A percentile compares a stretch with the other conserved stretches of the same genome.
phyloP scores from a whole-genome alignment of 2,797 vertebrate species.

The Anisognathus igniventris region DNA sequence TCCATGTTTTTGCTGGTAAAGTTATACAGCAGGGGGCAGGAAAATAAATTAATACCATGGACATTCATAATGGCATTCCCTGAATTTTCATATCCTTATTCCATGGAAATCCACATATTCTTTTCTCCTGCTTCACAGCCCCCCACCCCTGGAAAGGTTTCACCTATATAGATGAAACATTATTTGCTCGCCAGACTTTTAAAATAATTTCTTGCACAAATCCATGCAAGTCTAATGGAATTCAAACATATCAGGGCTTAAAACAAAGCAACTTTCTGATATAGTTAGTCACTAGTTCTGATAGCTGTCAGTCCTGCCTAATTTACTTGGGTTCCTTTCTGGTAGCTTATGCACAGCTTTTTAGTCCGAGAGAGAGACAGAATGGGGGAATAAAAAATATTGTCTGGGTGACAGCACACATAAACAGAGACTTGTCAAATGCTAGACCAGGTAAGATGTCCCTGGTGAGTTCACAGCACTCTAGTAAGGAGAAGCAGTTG shows the following conservation, averaged over 20 bases:
- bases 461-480: slow-evolving; percentile 20
- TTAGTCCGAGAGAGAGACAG: neutral
- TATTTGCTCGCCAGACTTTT: neutral
- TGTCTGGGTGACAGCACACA: neutral
- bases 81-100: neutral
- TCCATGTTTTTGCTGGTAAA: neutral
- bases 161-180: neutral
- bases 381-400: neutral
- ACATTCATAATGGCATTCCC: neutral
- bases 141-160: neutral
- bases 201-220: neutral
- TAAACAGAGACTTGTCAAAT: slow-evolving; percentile 60
- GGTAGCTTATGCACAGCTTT: slow-evolving; percentile 17
- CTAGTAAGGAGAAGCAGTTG: neutral
- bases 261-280: neutral
- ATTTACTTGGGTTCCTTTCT: slow-evolving; percentile 35
- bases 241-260: slow-evolving; percentile 14
- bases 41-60: neutral
- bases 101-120: neutral
- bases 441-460: slow-evolving; percentile 17
- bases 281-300: neutral
- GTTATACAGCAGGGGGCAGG: neutral
- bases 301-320: neutral
- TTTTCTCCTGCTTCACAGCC: neutral
- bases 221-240: neutral